Base-by-base conservation (phyloP, 2,797 vertebrate genomes). In the Phataginus tricuspis region DNA sequence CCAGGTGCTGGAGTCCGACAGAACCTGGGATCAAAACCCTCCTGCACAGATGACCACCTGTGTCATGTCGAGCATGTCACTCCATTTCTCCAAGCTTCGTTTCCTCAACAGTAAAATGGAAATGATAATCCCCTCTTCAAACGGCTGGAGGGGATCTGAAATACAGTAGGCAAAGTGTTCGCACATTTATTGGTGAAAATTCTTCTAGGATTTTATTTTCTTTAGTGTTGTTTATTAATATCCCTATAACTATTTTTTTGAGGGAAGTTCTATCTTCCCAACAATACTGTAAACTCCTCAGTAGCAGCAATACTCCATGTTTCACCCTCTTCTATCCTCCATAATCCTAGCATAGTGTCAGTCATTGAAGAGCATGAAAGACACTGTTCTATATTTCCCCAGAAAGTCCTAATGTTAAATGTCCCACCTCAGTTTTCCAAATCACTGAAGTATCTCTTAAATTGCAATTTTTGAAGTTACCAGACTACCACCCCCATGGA, bases 91-190 rank as follows among this genome's bases (percentile, higher is more conserved):
- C 80, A 63, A 94, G 37, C 34, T 95, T 87, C 7, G 51, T 91
- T 42, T 59, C 31, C 21, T 91, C n/a, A 72, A 89, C 57, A 68
- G 27, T 69, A 78, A 86, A 61, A n/a, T 42, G 49, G 12, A 96
- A 91, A 72, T 74, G 23, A 88, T 23, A 55, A 14, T 42, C 0
- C 6, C 31, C 19, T 80, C 64, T 91, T 86, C 68, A 63, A 86
- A 91, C 89, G 14, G 19, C 55, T 87, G 25, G 13, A 88, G 42
- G 95, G 14, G 42, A 59, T 88, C 39, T 96, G 68, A 96, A 90
- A 63, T 71, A 86, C 57, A 55, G 49, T 34, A 19, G 75, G 10
- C 31, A 84, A 89, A 83, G 15, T 5, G 9, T n/a, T 68, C 68
- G 11, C 25, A 71, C 12, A 19, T 78, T 78, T 55, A 5, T 59